Percentiles rank a stretch among this genome's conserved stretches.
These are phyloP conservation scores for Myotis yumanensis DNA, from an alignment of 2,113 vertebrate species.

Conservation along the genomic window DNA sequence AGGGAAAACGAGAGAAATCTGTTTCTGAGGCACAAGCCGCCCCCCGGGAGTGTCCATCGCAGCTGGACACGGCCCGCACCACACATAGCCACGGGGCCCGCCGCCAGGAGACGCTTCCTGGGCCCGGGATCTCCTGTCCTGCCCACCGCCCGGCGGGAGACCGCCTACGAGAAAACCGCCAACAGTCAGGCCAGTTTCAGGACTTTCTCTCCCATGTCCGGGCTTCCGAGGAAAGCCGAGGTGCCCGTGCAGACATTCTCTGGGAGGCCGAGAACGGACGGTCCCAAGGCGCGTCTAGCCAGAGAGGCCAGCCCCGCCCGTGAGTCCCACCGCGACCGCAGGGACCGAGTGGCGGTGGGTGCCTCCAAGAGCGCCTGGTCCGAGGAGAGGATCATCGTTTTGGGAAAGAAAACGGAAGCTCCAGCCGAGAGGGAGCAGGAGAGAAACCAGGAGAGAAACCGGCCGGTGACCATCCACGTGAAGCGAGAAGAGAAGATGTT, in stretches of 20 bases:
- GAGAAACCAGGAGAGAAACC: slow-evolving; percentile 39
- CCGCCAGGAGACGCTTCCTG: slow-evolving; percentile 76
- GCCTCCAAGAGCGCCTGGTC: slow-evolving; percentile 58
- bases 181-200: slow-evolving; percentile 72
- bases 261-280: slow-evolving; percentile 75
- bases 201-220: slow-evolving; percentile 51
- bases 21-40: slow-evolving; percentile 80
- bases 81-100: slow-evolving; percentile 77
- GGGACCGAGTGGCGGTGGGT: slow-evolving; percentile 25
- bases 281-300: slow-evolving; percentile 68
- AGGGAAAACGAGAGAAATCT: slow-evolving; percentile 84
- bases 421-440: not conserved
- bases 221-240: slow-evolving; percentile 69
- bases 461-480: not conserved
- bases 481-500: slow-evolving; percentile 70
- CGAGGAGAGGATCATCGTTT: slow-evolving; percentile 53
- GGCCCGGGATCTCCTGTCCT: slow-evolving; percentile 68
- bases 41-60: slow-evolving; percentile 72
- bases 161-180: slow-evolving; percentile 82
- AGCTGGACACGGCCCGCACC: slow-evolving; percentile 77
- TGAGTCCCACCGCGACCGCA: slow-evolving; percentile 59
- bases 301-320: slow-evolving; percentile 61
- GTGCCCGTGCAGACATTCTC: slow-evolving; percentile 76
- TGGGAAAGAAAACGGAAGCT: slow-evolving; percentile 71
- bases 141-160: slow-evolving; percentile 83